Evolutionary conservation across 2,113 vertebrate species (phyloP).

Genomic region (Xenopus laevis): DNA sequence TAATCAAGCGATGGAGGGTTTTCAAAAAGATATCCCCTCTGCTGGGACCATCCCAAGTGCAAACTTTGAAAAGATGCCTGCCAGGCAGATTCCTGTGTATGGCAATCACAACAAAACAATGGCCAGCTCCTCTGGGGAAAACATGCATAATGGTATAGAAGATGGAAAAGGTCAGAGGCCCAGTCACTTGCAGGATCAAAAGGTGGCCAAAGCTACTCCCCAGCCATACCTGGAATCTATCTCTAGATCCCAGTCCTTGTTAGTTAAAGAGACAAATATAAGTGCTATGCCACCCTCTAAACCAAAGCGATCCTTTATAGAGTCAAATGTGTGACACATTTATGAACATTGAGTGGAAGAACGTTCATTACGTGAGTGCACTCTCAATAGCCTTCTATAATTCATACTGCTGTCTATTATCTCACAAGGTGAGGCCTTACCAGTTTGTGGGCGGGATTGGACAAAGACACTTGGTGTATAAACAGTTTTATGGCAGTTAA

Average conservation of each 20-base stretch:
- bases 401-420: too few relatives aligned
- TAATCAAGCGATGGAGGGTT: slow-evolving; percentile 66
- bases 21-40: slow-evolving; percentile 53
- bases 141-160: slow-evolving; percentile 72
- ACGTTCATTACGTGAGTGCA: too few relatives aligned
- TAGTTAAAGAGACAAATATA: slow-evolving; percentile 69
- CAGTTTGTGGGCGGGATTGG: too few relatives aligned
- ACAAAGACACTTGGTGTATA: too few relatives aligned
- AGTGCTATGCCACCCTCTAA: slow-evolving; percentile 75
- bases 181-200: slow-evolving; percentile 71
- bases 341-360: too few relatives aligned
- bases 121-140: slow-evolving; percentile 57
- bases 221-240: slow-evolving; percentile 69
- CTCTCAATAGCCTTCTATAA: too few relatives aligned
- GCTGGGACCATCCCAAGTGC: slow-evolving; percentile 59
- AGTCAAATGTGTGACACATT: slow-evolving; percentile 85
- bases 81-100: slow-evolving; percentile 64
- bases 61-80: slow-evolving; percentile 66
- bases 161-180: slow-evolving; percentile 71
- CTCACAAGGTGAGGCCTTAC: too few relatives aligned
- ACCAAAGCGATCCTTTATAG: slow-evolving; percentile 96
- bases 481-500: too few relatives aligned
- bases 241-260: slow-evolving; percentile 64
- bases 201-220: slow-evolving; percentile 62
- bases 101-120: slow-evolving; percentile 64